Base-by-base conservation (phyloP, 2,113 vertebrate species). In the Bambusicola thoracicus region DNA sequence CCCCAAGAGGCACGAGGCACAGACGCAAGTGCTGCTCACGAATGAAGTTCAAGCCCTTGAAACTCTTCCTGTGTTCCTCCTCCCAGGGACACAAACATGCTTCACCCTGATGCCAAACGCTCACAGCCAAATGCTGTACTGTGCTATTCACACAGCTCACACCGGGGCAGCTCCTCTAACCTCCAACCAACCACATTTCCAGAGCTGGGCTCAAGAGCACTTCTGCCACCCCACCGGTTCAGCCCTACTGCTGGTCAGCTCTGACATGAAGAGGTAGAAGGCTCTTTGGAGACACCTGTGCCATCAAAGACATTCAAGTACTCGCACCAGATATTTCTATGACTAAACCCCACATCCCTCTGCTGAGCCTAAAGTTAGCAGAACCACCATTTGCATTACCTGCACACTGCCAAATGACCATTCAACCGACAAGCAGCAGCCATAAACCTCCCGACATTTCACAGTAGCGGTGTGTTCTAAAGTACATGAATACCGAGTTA, bases 241-340 rank as follows among this genome's bases (percentile, higher is more conserved):
- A 78, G 51, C 58, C 68, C 46, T 21, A 21, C 15, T 1, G 0
- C 63, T 18, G 25, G 51, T 62, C 34, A 62, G 24, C 55, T 53
- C 61, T 1, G 1, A 89, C 17, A 25, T 2, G 2, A 83, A 82
- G 81, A 89, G 78, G 84, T 48, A 89, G 75, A 89, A 0, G 1
- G 56, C 81, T 81, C 72, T 85, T 70, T 63, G 63, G 70, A 95
- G 70, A 91, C 62, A 69, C 15, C 10, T 0, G 0, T 41, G 59
- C 74, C 38, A 84, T 75, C 69, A 80, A 76, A 55, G 84, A 49
- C 62, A 34, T 73, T 95, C 66, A 59, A 91, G 59, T 76, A 59
- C 32, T 89, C 18, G 56, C 55, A 83, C 48, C 13, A 34, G 32
- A 20, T 0, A 41, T 27, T 55, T 87, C 63, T 55, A 59, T n/a